Evolutionary conservation across 1,140 invertebrate genomes (phyloP).

Genomic region (Drosophila tropicalis): DNA sequence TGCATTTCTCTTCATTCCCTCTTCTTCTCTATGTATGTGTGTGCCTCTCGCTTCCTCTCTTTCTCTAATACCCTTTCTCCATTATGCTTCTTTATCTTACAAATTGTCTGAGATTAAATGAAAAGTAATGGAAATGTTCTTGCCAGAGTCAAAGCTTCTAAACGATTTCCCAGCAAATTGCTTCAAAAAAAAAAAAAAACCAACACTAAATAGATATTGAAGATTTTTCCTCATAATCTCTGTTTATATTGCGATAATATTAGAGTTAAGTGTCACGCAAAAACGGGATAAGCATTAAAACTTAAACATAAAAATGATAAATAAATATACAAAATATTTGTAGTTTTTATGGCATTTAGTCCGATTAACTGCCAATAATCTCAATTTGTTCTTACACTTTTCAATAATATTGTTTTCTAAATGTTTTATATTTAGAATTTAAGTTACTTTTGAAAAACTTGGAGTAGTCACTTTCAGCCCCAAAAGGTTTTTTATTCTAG

Average conservation of each 20-base stretch:
- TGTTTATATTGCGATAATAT: conserved; percentile 19
- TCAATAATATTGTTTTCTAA: no score
- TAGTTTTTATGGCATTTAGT: no score
- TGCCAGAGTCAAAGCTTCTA: conserved; percentile 14
- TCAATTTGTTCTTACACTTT: no score
- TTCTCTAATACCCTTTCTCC: background rate
- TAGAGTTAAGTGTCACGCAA: conserved; percentile 18
- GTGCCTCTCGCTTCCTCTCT: background rate
- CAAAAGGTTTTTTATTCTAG: no score
- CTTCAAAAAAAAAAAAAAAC: background rate
- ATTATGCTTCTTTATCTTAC: conserved; percentile 63
- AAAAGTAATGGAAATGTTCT: conserved; percentile 69
- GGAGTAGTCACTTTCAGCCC: no score
- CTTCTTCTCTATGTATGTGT: background rate
- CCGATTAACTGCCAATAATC: no score
- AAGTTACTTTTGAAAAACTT: no score
- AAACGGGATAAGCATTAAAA: no score
- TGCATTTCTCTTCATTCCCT: conserved; percentile 49
- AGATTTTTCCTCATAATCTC: background rate
- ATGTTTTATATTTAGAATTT: no score
- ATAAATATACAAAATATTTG: no score
- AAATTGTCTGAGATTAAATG: conserved; percentile 78
- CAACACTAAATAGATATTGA: background rate
- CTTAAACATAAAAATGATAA: no score
- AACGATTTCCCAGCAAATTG: conserved; percentile 15